Evolutionary conservation across 53 echinoderm and acorn worm species (phyloP), one percentile per base, ranked within the genome.

Genomic region (Actinopyga echinites): DNA sequence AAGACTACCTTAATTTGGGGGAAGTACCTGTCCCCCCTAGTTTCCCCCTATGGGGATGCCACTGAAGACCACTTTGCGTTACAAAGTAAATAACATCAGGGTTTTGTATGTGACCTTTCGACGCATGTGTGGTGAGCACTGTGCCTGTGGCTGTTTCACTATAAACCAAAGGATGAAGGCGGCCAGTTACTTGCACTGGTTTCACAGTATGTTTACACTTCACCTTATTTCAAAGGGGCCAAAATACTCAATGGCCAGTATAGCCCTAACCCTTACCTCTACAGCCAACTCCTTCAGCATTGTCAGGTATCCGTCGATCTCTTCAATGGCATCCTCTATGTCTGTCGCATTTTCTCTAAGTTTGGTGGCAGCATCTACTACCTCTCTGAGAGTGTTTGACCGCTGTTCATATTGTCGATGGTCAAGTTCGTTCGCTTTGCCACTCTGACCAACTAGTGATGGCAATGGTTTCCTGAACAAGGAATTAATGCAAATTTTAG

Each of bases 321-420:
- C 97, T 32, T 97, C 93, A 56, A 97, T 43, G 9, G 97, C 90
- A 30, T 97, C 97, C 21, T 92, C 91, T 19, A 92, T 86, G 40
- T 94, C 97, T 0, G 91, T 97, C 15, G 97, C 97, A 67, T 90
- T 89, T 84, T 95, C 95, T 43, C 97, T 65, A 23, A 97, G 90
- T 20, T 90, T 84, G 52, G 84, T 89, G 22, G 97, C 97, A 43
- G 90, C 90, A 11, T 84, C 85, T 30, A 89, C 85, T 43, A 97
- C 86, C 80, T 90, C 85, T 8, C 57, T 65, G 52, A 94, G 34
- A 53, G 85, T 86, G 26, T 67, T 86, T 9, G 77, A 30, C 8
- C 97, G 86, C 11, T 88, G 86, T 12, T 94, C 91, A 40, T 73
- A 88, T 23, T 86, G 84, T 1, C 94, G 88, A 69, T 91, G 88